Conservation (phyloP, 1,140 invertebrate species). For the Pteromalus puparum region DNA sequence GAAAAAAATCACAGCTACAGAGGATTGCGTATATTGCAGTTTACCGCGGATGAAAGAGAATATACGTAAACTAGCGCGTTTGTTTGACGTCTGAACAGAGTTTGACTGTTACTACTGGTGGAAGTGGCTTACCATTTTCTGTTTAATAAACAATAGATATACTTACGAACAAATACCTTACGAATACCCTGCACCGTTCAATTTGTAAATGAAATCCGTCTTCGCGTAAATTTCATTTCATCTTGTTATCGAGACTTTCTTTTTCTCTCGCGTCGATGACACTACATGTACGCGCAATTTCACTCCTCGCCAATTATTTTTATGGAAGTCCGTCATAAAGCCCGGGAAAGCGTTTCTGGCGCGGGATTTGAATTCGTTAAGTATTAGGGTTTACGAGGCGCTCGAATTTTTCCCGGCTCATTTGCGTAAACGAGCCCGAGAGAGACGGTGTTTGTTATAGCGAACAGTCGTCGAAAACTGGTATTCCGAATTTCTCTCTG, state of each 20-base stretch:
- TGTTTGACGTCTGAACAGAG: not conserved
- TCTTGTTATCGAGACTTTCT: no score
- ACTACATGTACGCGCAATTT: not conserved
- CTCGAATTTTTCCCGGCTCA: slow-evolving; percentile 40
- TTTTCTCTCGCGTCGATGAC: not conserved
- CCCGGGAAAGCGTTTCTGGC: slow-evolving; percentile 39
- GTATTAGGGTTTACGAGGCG: slow-evolving; percentile 46
- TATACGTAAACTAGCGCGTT: not conserved
- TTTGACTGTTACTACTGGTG: not conserved
- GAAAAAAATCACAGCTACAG: not conserved
- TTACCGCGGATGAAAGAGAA: not conserved
- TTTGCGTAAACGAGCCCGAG: slow-evolving; percentile 46
- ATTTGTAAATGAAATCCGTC: no score
- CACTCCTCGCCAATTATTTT: slow-evolving; percentile 50
- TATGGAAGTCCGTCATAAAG: slow-evolving; percentile 53
- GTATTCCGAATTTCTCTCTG: not conserved
- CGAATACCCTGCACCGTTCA: no score
- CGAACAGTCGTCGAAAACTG: not conserved
- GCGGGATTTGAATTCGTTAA: slow-evolving; percentile 53
- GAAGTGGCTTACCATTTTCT: no score
- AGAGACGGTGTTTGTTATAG: slow-evolving; percentile 33
- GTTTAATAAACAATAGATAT: no score
- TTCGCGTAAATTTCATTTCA: not conserved
- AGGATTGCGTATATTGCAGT: not conserved
- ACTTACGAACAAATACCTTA: no score